Conservation (phyloP, 64 coral and sea anemone genomes). For the Anthopleura sola region DNA sequence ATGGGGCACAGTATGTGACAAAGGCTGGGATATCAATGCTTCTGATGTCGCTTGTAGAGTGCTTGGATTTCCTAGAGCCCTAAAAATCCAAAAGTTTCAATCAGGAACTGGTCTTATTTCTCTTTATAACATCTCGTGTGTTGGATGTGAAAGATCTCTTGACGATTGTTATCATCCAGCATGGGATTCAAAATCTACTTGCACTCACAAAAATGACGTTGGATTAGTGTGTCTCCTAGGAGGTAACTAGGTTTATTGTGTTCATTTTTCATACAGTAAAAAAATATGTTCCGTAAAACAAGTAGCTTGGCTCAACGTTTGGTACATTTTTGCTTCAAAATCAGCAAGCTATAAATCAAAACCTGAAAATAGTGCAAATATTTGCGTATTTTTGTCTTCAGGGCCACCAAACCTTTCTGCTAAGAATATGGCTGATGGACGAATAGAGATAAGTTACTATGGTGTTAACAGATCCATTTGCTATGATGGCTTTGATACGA, state of each 20-base stretch:
- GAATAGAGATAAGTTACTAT: background rate
- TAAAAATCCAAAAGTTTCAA: background rate
- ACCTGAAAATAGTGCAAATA: background rate
- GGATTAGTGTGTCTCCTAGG: background rate
- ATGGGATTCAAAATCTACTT: background rate
- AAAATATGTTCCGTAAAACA: background rate
- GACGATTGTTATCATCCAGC: background rate
- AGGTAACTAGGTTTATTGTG: background rate
- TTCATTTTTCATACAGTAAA: background rate
- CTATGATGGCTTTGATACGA: background rate
- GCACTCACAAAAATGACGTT: background rate
- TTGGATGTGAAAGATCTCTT: background rate
- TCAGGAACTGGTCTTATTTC: background rate
- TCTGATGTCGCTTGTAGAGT: background rate
- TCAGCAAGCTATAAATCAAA: background rate
- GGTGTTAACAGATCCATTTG: background rate
- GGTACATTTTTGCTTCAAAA: background rate
- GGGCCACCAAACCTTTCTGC: background rate
- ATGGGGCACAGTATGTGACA: background rate
- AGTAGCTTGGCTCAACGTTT: background rate
- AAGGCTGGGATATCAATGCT: background rate
- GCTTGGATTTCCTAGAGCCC: background rate
- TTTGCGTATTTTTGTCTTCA: background rate
- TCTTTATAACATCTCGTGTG: background rate
- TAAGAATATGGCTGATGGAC: background rate